Base-by-base conservation (phyloP, 2,888 invertebrate species). In the Ypsolopha scabrella region DNA sequence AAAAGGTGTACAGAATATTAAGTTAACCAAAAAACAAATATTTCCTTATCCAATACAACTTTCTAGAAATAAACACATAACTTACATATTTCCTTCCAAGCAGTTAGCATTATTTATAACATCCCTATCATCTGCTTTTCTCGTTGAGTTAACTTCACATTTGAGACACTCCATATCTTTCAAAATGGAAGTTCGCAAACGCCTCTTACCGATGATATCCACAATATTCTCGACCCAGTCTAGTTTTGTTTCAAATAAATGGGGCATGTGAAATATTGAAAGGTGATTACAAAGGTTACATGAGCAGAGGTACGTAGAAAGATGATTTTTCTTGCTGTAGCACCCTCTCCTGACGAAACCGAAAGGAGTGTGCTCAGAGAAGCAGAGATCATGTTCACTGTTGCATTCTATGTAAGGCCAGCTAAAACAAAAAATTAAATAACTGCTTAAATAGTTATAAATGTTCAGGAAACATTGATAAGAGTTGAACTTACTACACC, bases 201-300 rank as follows among this genome's bases (percentile, higher is more conserved):
- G 62, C 58, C 63, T 75, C 37, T 65, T 68, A 57, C 70, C 67
- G 56, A 75, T 68, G 53, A 81, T 63, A 58, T 81, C 79, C 56
- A 73, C 60, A 54, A 81, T 67, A 65, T 82, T 75, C 55, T 73
- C 65, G 49, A 70, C 54, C 82, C 82, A 83, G 53, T 75, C 68
- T 54, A 56, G 62, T 60, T 71, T 74, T 52, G 60, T 65, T 7
- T 65, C 54, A 67, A 75, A 81, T 60, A 70, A 63, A 57, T 65
- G 63, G 44, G 82, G 82, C 73, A 81, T 69, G 59, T 79, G 75
- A 58, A 70, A 68, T 57, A 80, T 69, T 47, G 80, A 64, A 60
- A 77, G 63, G 60, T 70, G 67, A 65, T 82, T 82, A 64, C 82
- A 82, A 50, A 80, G 69, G 66, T 82, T 79, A 61, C 81, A 80